A percentile compares a stretch with the other conserved stretches of the same genome.
Conservation (phyloP, 2,797 vertebrate species). For the Schizopygopsis pylzovi region DNA sequence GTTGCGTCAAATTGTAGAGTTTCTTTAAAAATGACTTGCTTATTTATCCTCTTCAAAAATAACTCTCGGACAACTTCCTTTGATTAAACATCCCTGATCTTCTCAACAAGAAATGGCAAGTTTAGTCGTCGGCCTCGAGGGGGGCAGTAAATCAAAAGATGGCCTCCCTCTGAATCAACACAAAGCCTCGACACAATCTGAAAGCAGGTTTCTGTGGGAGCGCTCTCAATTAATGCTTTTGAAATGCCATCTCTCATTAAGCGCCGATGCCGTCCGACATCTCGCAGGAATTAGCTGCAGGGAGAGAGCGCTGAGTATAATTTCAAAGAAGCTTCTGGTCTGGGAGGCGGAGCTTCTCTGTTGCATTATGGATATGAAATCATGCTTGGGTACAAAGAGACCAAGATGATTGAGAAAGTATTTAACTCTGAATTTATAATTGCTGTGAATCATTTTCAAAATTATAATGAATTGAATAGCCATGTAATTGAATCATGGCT, state of each 20-base stretch:
- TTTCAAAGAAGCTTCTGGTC: constrained; percentile 58
- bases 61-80: constrained; percentile 51
- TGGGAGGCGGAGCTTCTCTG: constrained; percentile 2
- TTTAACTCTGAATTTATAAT: constrained; percentile 23
- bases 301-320: constrained; percentile 57
- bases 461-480: constrained; percentile 1
- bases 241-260: constrained; percentile 77
- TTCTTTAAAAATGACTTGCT: constrained; percentile 20
- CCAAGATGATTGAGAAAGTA: constrained; percentile 5
- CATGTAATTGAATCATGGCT: background rate
- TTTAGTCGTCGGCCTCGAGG: constrained; percentile 62
- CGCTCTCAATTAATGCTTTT: constrained; percentile 76
- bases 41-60: constrained; percentile 31
- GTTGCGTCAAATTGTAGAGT: background rate
- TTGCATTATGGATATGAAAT: constrained; percentile 26
- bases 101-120: constrained; percentile 53
- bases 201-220: constrained; percentile 62
- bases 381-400: background rate
- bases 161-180: constrained; percentile 63
- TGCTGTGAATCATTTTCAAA: background rate
- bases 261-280: constrained; percentile 56
- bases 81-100: constrained; percentile 60
- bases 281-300: constrained; percentile 57
- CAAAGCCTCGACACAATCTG: constrained; percentile 38
- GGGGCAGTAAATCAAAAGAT: constrained; percentile 63